These are phyloP conservation scores for Belonocnema kinseyi DNA, from an alignment of 1,140 invertebrate genomes.

Conservation along the genomic window DNA sequence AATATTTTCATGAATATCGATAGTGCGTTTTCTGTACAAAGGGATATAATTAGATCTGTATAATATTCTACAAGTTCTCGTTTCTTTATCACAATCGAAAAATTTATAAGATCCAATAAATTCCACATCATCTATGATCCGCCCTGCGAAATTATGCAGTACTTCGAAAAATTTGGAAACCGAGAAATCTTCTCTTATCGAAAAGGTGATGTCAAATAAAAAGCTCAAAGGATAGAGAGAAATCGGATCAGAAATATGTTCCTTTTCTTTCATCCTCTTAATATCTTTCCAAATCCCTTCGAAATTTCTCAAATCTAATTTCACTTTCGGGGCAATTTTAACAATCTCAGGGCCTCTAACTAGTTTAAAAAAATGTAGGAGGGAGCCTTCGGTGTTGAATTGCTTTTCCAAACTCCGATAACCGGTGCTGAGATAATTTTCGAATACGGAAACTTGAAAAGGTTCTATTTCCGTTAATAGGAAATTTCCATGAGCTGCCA, in stretches of 20 bases:
- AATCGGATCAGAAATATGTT: slow-evolving; percentile 15
- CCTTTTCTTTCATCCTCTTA: not conserved
- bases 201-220: slow-evolving; percentile 68
- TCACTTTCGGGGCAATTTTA: slow-evolving; percentile 48
- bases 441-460: slow-evolving; percentile 70
- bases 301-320: slow-evolving; percentile 42
- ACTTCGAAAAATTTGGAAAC: slow-evolving; percentile 58
- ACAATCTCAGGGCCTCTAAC: slow-evolving; percentile 35
- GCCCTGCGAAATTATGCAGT: slow-evolving; percentile 66
- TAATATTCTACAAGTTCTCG: slow-evolving; percentile 69
- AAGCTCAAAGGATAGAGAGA: slow-evolving; percentile 59
- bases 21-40: slow-evolving; percentile 65
- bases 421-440: slow-evolving; percentile 73
- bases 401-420: slow-evolving; percentile 77
- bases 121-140: slow-evolving; percentile 64
- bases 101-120: slow-evolving; percentile 62
- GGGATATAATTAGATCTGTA: slow-evolving; percentile 68
- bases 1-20: slow-evolving; percentile 70
- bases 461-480: slow-evolving; percentile 71
- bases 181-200: slow-evolving; percentile 51
- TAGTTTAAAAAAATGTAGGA: slow-evolving; percentile 74
- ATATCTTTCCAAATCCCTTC: slow-evolving; percentile 46
- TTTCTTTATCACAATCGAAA: slow-evolving; percentile 54
- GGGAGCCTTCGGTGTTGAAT: slow-evolving; percentile 74
- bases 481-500: slow-evolving; percentile 77